Base-by-base conservation (phyloP, 2,797 vertebrate genomes). In the Discoglossus pictus region DNA sequence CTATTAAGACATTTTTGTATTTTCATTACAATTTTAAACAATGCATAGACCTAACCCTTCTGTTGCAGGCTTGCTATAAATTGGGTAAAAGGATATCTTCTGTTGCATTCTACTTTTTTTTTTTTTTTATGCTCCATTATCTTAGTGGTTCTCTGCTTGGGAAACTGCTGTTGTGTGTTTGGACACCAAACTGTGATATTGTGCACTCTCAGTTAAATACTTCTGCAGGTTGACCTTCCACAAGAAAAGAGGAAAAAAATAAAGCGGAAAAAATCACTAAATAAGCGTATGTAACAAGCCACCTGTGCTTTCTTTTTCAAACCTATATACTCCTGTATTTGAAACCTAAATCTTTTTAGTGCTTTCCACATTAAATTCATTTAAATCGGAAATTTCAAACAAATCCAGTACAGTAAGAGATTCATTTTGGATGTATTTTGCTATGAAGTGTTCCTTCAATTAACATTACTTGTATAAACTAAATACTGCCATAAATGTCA, bases 141-240 rank as follows among this genome's bases (percentile, higher is more conserved):
- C 5, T 55, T 9, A 40, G 10, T 27, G 53, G 42, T 12, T 38
- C 11, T 24, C 24, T 7, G 11, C 4, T 65, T 53, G 27, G 24
- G 46, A 31, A 27, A n/a, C 18, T 56, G 35, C 38, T 24, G 20
- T 38, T 47, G 13, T 48, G 6, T 69, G 40, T 42, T 36, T 23
- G 24, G 11, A 47, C 16, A 36, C 34, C 21, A 48, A 44, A 62
- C 18, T 75, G 68, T 75, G 68, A 44, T 71, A 35, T 43, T 74
- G 60, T 70, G 76, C 74, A 65, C 72, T 79, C 58, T 74, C 50
- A 70, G 74, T 77, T 79, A 65, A 71, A 75, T 75, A 65, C 77
- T 77, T 77, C 74, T 74, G 69, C 77, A 79, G 77, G 77, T 77
- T 64, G 77, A 77, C 51, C 73, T 69, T 61, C 75, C 69, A 61